phyloP scores from a whole-genome alignment of 2,888 invertebrate genomes.

The Catocala nupta region DNA sequence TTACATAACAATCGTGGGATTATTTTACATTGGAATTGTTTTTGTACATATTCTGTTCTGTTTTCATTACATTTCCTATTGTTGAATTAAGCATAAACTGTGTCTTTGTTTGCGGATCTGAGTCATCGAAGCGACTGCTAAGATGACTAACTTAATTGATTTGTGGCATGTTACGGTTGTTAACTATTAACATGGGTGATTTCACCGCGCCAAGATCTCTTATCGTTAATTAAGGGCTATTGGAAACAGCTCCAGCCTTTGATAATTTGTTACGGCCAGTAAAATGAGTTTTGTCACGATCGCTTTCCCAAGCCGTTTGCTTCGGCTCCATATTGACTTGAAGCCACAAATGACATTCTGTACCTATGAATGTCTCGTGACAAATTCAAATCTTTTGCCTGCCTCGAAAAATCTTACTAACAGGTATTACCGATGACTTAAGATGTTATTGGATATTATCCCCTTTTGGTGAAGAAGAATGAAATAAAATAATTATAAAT shows the following conservation, averaged over 20 bases:
- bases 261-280: conserved; percentile 31
- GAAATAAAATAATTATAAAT: not conserved
- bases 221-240: conserved; percentile 46
- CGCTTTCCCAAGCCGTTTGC: conserved; percentile 12
- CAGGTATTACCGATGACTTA: not conserved
- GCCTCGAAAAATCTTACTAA: conserved; percentile 11
- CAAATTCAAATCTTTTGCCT: conserved; percentile 11
- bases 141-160: conserved; percentile 83
- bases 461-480: not conserved
- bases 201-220: conserved; percentile 59
- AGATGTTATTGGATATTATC: not conserved
- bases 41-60: conserved; percentile 48
- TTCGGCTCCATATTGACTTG: not conserved
- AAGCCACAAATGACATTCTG: not conserved
- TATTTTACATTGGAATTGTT: conserved; percentile 38
- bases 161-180: conserved; percentile 78
- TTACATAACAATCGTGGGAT: conserved; percentile 47
- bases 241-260: conserved; percentile 29
- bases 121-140: conserved; percentile 68
- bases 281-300: conserved; percentile 29
- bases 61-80: conserved; percentile 55
- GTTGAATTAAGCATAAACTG: conserved; percentile 52
- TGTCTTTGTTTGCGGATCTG: conserved; percentile 66
- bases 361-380: not conserved
- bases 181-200: conserved; percentile 75